phyloP scores from a whole-genome alignment of 2,888 invertebrate genomes.

The Heteropelma amictum region DNA sequence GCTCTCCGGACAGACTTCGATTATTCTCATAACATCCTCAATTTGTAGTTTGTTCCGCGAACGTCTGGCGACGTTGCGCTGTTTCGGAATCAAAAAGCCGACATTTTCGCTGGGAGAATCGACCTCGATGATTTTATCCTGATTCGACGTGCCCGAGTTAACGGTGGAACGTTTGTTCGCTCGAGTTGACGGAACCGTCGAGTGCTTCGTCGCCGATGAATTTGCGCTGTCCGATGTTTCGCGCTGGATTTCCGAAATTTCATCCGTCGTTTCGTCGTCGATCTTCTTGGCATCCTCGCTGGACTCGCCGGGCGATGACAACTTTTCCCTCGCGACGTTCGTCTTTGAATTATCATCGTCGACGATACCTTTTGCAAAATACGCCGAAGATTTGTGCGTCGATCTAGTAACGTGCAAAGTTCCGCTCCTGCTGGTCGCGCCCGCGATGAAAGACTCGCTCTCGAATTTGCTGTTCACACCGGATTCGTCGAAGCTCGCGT shows the following conservation, averaged over 20 bases:
- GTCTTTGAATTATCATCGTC: slow-evolving; percentile 57
- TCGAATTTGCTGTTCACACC: slow-evolving; percentile 42
- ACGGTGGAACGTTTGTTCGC: slow-evolving; percentile 22
- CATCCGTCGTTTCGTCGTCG: background rate
- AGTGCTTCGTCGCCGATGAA: slow-evolving; percentile 7
- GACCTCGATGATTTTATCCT: background rate
- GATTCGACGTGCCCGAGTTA: slow-evolving; percentile 15
- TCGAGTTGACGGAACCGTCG: slow-evolving; percentile 16
- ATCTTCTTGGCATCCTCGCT: slow-evolving; percentile 50
- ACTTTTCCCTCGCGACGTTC: slow-evolving; percentile 32
- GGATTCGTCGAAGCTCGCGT: slow-evolving; percentile 50
- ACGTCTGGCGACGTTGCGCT: slow-evolving; percentile 15
- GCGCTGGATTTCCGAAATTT: slow-evolving; percentile 46
- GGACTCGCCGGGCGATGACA: slow-evolving; percentile 43
- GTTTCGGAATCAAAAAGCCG: background rate
- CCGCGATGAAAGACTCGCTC: slow-evolving; percentile 33
- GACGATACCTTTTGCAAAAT: slow-evolving; percentile 43
- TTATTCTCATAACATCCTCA: background rate
- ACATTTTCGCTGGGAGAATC: slow-evolving; percentile 17
- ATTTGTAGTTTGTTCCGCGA: slow-evolving; percentile 2
- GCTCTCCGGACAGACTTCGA: background rate
- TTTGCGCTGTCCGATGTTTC: slow-evolving; percentile 12
- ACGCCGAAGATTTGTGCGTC: slow-evolving; percentile 55
- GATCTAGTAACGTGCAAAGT: slow-evolving; percentile 52
- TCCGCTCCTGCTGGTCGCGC: background rate